Percentiles rank a stretch among this genome's conserved stretches.
These are phyloP conservation scores for Acyrthosiphon pisum DNA, from an alignment of 1,140 invertebrate species.

Conservation along the genomic window DNA sequence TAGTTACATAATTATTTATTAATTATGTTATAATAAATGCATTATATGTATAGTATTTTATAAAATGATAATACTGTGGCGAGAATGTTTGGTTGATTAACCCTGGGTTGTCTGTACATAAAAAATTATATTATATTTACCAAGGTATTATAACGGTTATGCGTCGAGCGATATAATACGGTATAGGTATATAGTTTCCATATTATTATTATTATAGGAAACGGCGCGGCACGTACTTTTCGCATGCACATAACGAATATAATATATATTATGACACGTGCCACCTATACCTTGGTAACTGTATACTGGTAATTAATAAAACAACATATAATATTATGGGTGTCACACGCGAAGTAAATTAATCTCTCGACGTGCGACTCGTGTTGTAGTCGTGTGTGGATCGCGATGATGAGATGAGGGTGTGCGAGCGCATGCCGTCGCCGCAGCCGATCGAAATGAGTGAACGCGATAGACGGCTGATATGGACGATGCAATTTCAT, in stretches of 20 bases:
- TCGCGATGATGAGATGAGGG: neutral
- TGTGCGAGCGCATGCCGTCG: neutral
- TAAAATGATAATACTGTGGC: too few relatives aligned
- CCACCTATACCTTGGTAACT: neutral
- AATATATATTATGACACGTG: constrained; percentile 15
- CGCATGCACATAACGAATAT: neutral
- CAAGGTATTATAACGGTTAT: neutral
- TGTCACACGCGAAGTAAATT: constrained; percentile 27
- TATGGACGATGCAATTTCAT: neutral
- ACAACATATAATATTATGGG: constrained; percentile 30
- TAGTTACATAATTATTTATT: too few relatives aligned
- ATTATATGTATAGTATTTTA: too few relatives aligned
- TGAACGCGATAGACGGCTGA: neutral
- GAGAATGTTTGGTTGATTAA: neutral
- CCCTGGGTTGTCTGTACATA: neutral
- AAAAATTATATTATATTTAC: neutral
- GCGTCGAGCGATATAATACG: neutral
- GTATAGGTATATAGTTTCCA: neutral
- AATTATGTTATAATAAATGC: too few relatives aligned
- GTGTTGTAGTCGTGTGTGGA: neutral
- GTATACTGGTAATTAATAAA: constrained; percentile 44
- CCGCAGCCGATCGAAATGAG: neutral
- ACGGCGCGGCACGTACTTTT: neutral
- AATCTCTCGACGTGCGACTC: neutral
- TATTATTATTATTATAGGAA: neutral